Percentiles rank a stretch among this genome's conserved stretches.
Conservation (phyloP, 2,113 vertebrate species). For the Drymodes brunneopygia region DNA sequence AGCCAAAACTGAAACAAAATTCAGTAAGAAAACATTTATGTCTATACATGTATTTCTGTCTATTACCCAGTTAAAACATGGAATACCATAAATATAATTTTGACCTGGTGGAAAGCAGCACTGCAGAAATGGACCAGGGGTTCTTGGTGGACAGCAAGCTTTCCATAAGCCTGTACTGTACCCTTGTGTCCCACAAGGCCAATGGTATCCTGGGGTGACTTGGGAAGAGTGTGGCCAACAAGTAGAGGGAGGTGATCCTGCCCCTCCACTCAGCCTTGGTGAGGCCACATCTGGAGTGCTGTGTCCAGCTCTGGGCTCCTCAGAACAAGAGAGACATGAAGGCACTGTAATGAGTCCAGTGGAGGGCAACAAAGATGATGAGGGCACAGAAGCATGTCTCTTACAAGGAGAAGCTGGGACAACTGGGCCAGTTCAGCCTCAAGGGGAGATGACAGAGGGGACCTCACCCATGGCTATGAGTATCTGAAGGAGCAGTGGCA, state of each 20-base stretch:
- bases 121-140: neutral
- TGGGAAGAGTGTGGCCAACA: neutral
- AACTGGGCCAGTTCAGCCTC: neutral
- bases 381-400: neutral
- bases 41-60: neutral
- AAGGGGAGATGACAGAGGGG: neutral
- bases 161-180: neutral
- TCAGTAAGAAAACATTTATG: neutral
- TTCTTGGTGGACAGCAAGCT: neutral
- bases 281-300: neutral
- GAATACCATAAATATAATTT: neutral
- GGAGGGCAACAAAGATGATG: neutral
- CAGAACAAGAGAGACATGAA: neutral
- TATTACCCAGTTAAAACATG: neutral
- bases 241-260: neutral
- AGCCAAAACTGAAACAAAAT: neutral
- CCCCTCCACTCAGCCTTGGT: too few species aligned
- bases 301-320: neutral
- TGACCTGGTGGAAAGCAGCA: neutral
- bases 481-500: neutral
- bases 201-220: rapidly evolving
- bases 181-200: neutral
- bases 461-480: rapidly evolving
- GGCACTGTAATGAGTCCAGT: neutral
- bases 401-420: neutral